These are phyloP conservation scores for Stenodera caucasica DNA, from an alignment of 2,888 invertebrate species.

Conservation along the genomic window DNA sequence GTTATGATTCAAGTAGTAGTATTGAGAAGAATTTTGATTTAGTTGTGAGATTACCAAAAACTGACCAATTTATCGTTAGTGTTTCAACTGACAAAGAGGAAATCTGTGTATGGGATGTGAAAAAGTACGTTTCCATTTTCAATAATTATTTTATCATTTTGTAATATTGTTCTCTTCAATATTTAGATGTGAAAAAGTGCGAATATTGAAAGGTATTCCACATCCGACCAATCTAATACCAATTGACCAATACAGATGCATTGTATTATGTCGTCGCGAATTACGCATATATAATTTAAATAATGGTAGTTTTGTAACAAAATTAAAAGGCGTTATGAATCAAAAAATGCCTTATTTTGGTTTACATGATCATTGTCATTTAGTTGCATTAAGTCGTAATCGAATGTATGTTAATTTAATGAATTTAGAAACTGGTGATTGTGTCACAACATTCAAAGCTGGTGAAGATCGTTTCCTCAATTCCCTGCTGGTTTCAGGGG, in stretches of 20 bases:
- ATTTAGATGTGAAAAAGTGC: conserved; percentile 62
- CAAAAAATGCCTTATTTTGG: conserved; percentile 92
- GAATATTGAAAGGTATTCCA: conserved; percentile 72
- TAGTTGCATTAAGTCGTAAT: conserved; percentile 82
- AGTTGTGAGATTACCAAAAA: conserved; percentile 65
- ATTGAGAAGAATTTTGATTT: conserved; percentile 62
- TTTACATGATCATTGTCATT: conserved; percentile 75
- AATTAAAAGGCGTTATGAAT: conserved; percentile 86
- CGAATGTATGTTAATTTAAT: conserved; percentile 88
- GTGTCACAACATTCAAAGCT: conserved; percentile 85
- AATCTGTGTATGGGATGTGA: conserved; percentile 81
- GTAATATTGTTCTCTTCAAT: not conserved
- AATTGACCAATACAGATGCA: conserved; percentile 74
- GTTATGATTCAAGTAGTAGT: conserved; percentile 27
- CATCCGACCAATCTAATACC: conserved; percentile 79
- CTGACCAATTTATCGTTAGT: conserved; percentile 74
- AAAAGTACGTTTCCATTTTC: conserved; percentile 50
- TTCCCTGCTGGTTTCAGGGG: conserved; percentile 82
- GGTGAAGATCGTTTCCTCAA: conserved; percentile 90
- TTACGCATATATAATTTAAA: conserved; percentile 79
- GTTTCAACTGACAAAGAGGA: conserved; percentile 75
- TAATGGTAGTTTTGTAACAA: conserved; percentile 70
- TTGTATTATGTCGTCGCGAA: conserved; percentile 80
- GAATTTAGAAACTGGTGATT: conserved; percentile 79
- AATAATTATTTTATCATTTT: no score